A percentile compares a stretch with the other conserved stretches of the same genome.
phyloP scores from a whole-genome alignment of 2,888 invertebrate genomes.

The Agriopis marginaria region DNA sequence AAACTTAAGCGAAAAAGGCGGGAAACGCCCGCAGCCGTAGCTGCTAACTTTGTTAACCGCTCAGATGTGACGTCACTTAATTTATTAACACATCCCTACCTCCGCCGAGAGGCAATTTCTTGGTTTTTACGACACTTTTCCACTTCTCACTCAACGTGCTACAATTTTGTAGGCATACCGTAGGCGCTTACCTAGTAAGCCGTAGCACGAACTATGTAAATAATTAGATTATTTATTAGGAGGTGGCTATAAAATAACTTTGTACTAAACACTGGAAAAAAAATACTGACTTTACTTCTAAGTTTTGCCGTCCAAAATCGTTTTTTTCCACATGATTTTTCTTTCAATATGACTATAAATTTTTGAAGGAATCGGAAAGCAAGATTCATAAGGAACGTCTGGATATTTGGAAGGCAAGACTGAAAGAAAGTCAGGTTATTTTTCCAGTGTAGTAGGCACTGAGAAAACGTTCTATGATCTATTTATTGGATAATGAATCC shows the following conservation, averaged over 20 bases:
- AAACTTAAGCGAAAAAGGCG: conserved; percentile 83
- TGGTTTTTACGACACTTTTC: conserved; percentile 74
- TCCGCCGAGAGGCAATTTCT: conserved; percentile 66
- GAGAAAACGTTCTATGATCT: too few relatives aligned
- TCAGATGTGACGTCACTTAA: conserved; percentile 84
- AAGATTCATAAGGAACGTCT: too few relatives aligned
- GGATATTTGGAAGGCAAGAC: too few relatives aligned
- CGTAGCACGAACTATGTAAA: conserved; percentile 39
- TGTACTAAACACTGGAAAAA: too few relatives aligned
- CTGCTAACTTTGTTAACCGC: conserved; percentile 78
- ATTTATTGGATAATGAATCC: too few relatives aligned
- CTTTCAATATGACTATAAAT: too few relatives aligned
- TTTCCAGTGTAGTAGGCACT: too few relatives aligned
- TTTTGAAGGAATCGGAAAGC: too few relatives aligned
- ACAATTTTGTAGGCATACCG: conserved; percentile 55
- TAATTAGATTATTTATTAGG: conserved; percentile 42
- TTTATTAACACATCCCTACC: conserved; percentile 84
- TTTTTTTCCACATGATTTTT: too few relatives aligned
- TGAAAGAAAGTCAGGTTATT: too few relatives aligned
- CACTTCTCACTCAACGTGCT: conserved; percentile 68
- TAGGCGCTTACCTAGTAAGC: conserved; percentile 33
- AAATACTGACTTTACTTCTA: too few relatives aligned
- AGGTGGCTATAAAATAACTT: background rate
- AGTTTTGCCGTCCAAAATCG: too few relatives aligned
- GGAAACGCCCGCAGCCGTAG: conserved; percentile 81